Evolutionary conservation across 2,888 invertebrate species (phyloP).

Genomic region (Scaptomyza caliginosa): DNA sequence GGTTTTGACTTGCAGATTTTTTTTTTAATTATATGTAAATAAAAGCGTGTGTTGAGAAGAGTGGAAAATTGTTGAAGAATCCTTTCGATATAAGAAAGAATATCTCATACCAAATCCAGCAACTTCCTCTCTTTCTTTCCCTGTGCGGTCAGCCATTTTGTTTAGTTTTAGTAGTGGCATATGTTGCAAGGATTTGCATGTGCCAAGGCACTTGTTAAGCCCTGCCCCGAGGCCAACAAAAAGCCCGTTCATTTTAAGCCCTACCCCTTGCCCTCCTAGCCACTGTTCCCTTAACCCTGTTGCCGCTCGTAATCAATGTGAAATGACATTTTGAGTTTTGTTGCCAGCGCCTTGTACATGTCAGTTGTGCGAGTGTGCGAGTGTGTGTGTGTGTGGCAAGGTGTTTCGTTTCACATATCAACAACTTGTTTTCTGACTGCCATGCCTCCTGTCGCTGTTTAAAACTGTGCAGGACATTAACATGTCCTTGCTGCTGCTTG

Average conservation of each 20-base stretch:
- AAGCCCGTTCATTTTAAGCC: constrained; percentile 53
- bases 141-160: constrained; percentile 45
- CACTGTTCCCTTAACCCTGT: too few species aligned
- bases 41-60: too few species aligned
- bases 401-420: constrained; percentile 75
- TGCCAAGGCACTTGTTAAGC: constrained; percentile 50
- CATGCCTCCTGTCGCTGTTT: constrained; percentile 33
- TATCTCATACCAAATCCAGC: too few species aligned
- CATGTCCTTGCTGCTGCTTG: constrained; percentile 40
- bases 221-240: constrained; percentile 28
- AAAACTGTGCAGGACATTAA: constrained; percentile 61
- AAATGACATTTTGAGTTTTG: constrained; percentile 48
- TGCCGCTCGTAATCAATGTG: constrained; percentile 36
- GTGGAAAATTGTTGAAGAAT: not conserved
- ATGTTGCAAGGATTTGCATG: constrained; percentile 36
- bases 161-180: constrained; percentile 36
- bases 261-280: not conserved
- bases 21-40: not conserved
- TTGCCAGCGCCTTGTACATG: constrained; percentile 20
- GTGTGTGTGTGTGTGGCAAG: constrained; percentile 44
- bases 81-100: too few species aligned
- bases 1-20: not conserved
- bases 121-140: fast-evolving
- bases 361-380: not conserved
- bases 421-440: constrained; percentile 45